phyloP scores from a whole-genome alignment of 2,113 vertebrate genomes.

The Jaculus jaculus region DNA sequence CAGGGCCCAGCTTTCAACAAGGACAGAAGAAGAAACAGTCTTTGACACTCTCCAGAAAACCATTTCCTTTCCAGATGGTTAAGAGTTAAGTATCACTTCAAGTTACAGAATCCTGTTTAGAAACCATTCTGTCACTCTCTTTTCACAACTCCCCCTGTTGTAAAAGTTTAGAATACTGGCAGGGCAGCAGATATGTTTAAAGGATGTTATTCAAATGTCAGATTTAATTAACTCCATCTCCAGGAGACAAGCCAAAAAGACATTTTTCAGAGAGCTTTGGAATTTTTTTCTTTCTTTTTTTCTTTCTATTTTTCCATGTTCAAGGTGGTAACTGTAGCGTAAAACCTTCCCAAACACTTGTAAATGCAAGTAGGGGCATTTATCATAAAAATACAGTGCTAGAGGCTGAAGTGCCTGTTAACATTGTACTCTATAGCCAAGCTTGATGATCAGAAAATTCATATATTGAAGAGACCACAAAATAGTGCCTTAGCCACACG shows the following conservation, averaged over 20 bases:
- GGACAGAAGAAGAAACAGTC: not conserved
- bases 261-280: conserved; percentile 22
- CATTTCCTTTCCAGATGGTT: not conserved
- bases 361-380: not conserved
- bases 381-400: not conserved
- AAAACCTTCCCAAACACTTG: not conserved
- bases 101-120: not conserved
- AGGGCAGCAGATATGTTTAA: conserved; percentile 27
- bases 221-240: conserved; percentile 47
- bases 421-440: not conserved
- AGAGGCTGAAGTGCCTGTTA: not conserved
- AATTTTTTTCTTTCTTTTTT: not conserved
- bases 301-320: not conserved
- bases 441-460: not conserved
- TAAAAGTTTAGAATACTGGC: conserved; percentile 29
- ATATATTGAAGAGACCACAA: not conserved
- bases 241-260: conserved; percentile 21
- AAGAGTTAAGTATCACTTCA: conserved; percentile 16
- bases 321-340: not conserved
- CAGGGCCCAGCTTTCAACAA: not conserved
- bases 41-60: not conserved
- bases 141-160: not conserved
- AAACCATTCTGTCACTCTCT: not conserved
- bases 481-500: not conserved
- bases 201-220: conserved; percentile 52